A percentile compares a stretch with the other conserved stretches of the same genome.
phyloP scores from a whole-genome alignment of 1,140 invertebrate species.

The Chironomus striatipennis region DNA sequence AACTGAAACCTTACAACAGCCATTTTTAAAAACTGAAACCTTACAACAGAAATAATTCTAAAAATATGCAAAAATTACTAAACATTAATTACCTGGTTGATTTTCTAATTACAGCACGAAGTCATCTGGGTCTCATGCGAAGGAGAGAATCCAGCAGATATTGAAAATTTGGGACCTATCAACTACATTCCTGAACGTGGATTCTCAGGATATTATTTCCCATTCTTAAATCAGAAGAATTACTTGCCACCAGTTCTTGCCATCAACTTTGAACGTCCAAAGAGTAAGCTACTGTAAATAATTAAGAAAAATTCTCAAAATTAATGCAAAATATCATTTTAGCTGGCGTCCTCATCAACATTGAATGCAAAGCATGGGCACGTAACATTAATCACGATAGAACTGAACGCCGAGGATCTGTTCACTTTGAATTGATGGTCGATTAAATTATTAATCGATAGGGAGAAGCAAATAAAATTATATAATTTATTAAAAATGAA shows the following conservation, averaged over 20 bases:
- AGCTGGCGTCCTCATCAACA: slow-evolving; percentile 86
- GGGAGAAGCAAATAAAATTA: slow-evolving; percentile 24
- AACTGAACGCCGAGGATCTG: slow-evolving; percentile 78
- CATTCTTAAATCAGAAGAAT: slow-evolving; percentile 69
- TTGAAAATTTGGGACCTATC: slow-evolving; percentile 80
- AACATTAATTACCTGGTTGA: no score
- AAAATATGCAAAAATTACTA: no score
- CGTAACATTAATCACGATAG: slow-evolving; percentile 84
- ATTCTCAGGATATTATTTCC: slow-evolving; percentile 70
- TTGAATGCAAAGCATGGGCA: slow-evolving; percentile 95
- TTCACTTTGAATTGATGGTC: slow-evolving; percentile 92
- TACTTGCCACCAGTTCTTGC: slow-evolving; percentile 84
- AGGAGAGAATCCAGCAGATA: slow-evolving; percentile 82
- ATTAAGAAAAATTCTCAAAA: neutral
- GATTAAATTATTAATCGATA: slow-evolving; percentile 57
- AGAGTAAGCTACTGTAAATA: slow-evolving; percentile 50
- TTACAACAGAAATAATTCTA: no score
- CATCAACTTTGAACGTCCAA: slow-evolving; percentile 73
- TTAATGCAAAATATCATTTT: slow-evolving; percentile 34
- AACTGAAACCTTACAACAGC: no score
- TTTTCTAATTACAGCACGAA: neutral
- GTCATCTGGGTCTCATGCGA: slow-evolving; percentile 78
- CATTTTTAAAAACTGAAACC: no score
- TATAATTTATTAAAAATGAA: neutral
- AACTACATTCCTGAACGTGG: slow-evolving; percentile 69